These are phyloP conservation scores for Lithobates pipiens DNA, from an alignment of 2,797 vertebrate genomes.

Conservation along the genomic window DNA sequence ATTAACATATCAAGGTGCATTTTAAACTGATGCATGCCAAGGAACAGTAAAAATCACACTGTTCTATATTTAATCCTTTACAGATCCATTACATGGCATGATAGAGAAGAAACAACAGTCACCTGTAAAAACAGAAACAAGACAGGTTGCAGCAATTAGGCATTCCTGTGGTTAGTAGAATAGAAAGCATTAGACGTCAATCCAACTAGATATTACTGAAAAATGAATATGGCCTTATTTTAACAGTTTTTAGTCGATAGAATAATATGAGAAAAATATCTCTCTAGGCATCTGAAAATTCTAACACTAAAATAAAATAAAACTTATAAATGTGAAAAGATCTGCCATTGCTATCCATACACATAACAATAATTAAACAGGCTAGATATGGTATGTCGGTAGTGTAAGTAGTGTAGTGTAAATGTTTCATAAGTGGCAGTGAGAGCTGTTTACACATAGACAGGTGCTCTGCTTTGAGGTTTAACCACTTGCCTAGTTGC, in stretches of 20 bases:
- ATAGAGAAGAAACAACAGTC: constrained; percentile 20
- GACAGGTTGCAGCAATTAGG: constrained; percentile 11
- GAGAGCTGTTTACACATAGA: too few relatives aligned
- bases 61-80: background rate
- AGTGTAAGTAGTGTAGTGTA: too few relatives aligned
- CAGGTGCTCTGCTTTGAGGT: too few relatives aligned
- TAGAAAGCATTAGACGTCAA: background rate
- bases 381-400: too few relatives aligned
- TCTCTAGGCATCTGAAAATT: too few relatives aligned
- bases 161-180: background rate
- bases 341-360: too few relatives aligned
- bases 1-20: constrained; percentile 42
- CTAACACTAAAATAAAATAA: too few relatives aligned
- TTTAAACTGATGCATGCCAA: background rate
- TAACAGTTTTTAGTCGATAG: background rate
- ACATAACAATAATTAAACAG: too few relatives aligned
- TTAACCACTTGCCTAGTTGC: too few relatives aligned
- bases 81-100: background rate
- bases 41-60: constrained; percentile 19
- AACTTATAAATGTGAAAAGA: too few relatives aligned
- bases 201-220: constrained; percentile 1
- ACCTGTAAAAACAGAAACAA: constrained; percentile 42
- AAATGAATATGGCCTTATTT: background rate
- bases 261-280: background rate
- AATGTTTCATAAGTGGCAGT: too few relatives aligned